Base-by-base conservation (phyloP, 2,113 vertebrate species). In the Nanorana parkeri region DNA sequence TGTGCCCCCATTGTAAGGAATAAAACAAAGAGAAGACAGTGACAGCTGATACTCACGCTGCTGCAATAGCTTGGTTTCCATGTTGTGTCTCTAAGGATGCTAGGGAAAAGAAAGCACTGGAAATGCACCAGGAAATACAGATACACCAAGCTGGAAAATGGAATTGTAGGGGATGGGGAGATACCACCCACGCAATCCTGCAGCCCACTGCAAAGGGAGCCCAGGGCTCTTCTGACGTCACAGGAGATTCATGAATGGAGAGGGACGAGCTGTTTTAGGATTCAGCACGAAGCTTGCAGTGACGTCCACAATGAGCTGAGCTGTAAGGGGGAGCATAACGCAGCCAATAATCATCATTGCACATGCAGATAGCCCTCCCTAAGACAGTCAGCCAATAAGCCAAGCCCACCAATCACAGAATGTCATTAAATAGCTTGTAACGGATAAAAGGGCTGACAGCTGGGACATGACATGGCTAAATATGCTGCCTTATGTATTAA, bases 241-340 rank as follows among this genome's bases (percentile, higher is more conserved):
- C 71, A 36, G 51, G 63, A 76, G 80, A 83, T 83, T 83, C 80
- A 83, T 83, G 80, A 83, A 83, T 83, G 80, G 80, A 83, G 71
- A 83, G 80, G 80, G 80, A 83, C 19, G 80, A 76, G 80, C 80
- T 76, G 80, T 63, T 83, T 81, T 83, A 83, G 72, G 72, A 83
- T 75, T 83, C 80, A 75, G 80, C 72, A 68, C 54, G 36, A 63
- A 32, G 26, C 71, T 41, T 56, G 72, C 80, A 83, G 80, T 83
- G 80, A 83, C 80, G 80, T 83, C 80, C 19, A 63, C 63, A 20
- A 66, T 75, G 80, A 83, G 71, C 80, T 83, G 80, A 83, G 80
- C 64, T 54, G 51, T 29, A 76, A 65, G 80, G 80, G 79, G 80
- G 69, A 29, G 80, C 71, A 16, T 54, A 55, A 2, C 8, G 52